A percentile compares a stretch with the other conserved stretches of the same genome.
phyloP scores from a whole-genome alignment of 1,140 invertebrate genomes.

The Psix sp. region DNA sequence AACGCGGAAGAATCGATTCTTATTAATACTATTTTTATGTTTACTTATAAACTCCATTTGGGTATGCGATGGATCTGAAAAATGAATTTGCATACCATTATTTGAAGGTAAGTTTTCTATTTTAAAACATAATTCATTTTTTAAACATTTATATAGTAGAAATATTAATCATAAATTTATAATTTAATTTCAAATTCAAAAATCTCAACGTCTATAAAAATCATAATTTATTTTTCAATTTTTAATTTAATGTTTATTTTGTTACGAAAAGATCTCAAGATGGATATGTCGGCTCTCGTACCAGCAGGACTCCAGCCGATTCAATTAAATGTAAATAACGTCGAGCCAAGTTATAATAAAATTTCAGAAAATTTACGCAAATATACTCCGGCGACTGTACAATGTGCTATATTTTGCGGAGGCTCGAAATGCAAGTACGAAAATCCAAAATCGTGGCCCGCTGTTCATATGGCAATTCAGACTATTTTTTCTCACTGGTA shows the following conservation, averaged over 20 bases:
- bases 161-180: not conserved
- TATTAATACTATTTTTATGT: conserved; percentile 18
- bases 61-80: conserved; percentile 39
- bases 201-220: too few species aligned
- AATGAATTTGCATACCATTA: conserved; percentile 5
- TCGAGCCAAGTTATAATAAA: conserved; percentile 76
- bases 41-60: conserved; percentile 10
- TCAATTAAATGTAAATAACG: conserved; percentile 58
- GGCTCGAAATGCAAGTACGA: conserved; percentile 90
- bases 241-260: conserved; percentile 15
- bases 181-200: too few species aligned
- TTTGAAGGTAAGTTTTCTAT: conserved; percentile 26
- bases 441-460: conserved; percentile 80
- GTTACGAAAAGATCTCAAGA: conserved; percentile 54
- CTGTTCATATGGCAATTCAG: conserved; percentile 84
- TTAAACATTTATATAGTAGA: not conserved
- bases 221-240: conserved; percentile 3
- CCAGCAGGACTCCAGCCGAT: conserved; percentile 70
- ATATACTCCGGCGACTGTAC: conserved; percentile 81
- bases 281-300: conserved; percentile 72
- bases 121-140: conserved; percentile 15
- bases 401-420: conserved; percentile 89
- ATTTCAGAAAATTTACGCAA: conserved; percentile 79
- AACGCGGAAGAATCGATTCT: conserved; percentile 18
- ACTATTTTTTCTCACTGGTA: conserved; percentile 91